These are phyloP conservation scores for Physeter macrocephalus DNA, from an alignment of 2,113 vertebrate genomes.

Conservation along the genomic window DNA sequence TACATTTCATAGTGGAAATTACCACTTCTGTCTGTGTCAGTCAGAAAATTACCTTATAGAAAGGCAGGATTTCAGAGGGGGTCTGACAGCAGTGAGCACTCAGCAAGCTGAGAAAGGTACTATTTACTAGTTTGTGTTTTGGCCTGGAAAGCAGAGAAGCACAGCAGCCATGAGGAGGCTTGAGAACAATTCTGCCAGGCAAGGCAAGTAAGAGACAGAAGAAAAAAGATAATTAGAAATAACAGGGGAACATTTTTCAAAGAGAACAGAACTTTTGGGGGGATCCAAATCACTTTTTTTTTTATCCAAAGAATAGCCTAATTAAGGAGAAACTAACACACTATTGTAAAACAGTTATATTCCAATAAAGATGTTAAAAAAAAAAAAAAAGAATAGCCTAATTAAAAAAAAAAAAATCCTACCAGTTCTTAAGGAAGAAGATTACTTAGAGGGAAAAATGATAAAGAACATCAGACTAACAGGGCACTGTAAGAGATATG, in stretches of 20 bases:
- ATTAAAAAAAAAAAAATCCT: neutral
- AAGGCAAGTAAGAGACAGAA: neutral
- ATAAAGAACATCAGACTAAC: neutral
- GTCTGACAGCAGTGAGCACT: neutral
- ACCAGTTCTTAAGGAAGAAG: neutral
- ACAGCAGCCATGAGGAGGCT: rapidly evolving
- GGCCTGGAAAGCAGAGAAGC: neutral
- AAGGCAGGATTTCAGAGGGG: neutral
- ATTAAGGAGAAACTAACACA: no score
- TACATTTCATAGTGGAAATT: neutral
- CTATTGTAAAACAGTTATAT: no score
- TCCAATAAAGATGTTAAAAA: no score
- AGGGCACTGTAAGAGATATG: rapidly evolving
- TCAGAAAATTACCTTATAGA: neutral
- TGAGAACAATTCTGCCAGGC: neutral
- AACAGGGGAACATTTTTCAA: neutral
- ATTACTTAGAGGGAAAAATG: neutral
- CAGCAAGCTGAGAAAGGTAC: neutral
- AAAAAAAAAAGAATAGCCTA: neutral
- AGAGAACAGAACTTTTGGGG: neutral
- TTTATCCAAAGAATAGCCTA: neutral
- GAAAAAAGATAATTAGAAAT: neutral
- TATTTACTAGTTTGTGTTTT: neutral
- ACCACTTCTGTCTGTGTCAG: neutral
- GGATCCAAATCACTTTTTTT: neutral